Evolutionary conservation across 2,113 vertebrate genomes (phyloP).

Genomic region (Noctilio leporinus): DNA sequence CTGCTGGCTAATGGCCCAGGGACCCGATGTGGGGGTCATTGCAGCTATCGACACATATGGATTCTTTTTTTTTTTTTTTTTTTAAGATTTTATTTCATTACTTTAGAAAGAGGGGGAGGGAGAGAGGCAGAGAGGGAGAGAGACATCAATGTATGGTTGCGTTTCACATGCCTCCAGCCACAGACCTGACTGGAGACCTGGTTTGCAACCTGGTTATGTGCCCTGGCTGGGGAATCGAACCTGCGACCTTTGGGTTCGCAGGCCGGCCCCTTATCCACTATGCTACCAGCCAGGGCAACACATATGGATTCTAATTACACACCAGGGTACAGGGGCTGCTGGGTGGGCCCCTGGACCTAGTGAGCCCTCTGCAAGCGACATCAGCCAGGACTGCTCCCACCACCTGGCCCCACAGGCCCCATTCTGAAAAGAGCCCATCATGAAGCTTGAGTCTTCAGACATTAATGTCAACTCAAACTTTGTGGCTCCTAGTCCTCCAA

Average conservation of each 20-base stretch:
- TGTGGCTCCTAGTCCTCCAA: neutral
- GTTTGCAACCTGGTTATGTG: too few species aligned
- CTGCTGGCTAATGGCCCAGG: neutral
- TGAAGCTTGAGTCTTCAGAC: neutral
- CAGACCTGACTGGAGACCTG: too few species aligned
- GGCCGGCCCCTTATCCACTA: too few species aligned
- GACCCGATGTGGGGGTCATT: neutral
- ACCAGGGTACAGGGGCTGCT: neutral
- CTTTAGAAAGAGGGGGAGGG: too few species aligned
- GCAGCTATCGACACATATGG: fast-evolving
- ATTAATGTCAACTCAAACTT: neutral
- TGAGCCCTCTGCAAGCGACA: neutral
- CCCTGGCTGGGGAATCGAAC: too few species aligned
- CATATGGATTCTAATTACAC: neutral
- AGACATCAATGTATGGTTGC: too few species aligned
- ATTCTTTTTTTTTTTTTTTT: too few species aligned
- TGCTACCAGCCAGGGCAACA: too few species aligned
- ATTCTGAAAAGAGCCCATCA: neutral
- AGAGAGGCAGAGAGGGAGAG: too few species aligned
- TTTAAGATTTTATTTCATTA: too few species aligned
- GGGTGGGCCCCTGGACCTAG: neutral
- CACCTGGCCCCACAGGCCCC: neutral
- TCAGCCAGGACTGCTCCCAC: neutral
- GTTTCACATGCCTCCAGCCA: too few species aligned
- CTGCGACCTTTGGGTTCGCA: too few species aligned